phyloP scores from a whole-genome alignment of 2,113 vertebrate genomes.

The Lepus europaeus region DNA sequence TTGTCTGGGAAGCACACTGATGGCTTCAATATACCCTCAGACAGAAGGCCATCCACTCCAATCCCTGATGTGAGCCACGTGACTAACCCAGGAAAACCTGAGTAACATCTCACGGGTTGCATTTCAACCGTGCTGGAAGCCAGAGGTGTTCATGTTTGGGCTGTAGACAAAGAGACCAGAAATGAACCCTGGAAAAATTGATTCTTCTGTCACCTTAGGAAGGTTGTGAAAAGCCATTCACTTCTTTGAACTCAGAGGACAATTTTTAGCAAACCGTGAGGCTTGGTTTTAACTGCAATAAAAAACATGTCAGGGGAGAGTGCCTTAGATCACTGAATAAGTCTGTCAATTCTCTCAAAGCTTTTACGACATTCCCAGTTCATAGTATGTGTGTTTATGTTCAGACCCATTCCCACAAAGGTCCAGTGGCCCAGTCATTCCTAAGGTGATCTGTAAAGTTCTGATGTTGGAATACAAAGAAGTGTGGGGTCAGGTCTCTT shows the following conservation, averaged over 20 bases:
- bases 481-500: neutral
- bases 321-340: neutral
- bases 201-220: conserved; percentile 34
- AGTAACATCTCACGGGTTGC: no score
- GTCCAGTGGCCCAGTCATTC: neutral
- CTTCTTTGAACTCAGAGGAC: neutral
- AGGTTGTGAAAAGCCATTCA: neutral
- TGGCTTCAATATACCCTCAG: accelerated
- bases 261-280: neutral
- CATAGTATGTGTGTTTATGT: neutral
- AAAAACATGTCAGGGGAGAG: neutral
- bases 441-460: neutral
- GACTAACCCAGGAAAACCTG: neutral
- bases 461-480: no score
- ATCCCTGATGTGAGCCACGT: accelerated
- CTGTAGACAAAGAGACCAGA: conserved; percentile 36
- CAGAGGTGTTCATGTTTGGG: neutral
- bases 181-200: conserved; percentile 3
- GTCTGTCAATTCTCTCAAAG: neutral
- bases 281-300: neutral
- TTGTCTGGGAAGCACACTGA: accelerated
- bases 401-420: neutral
- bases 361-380: neutral
- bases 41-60: accelerated
- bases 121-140: neutral